Percentiles rank a stretch among this genome's conserved stretches.
Conservation (phyloP, 2,797 vertebrate genomes). For the Amblyraja radiata region DNA sequence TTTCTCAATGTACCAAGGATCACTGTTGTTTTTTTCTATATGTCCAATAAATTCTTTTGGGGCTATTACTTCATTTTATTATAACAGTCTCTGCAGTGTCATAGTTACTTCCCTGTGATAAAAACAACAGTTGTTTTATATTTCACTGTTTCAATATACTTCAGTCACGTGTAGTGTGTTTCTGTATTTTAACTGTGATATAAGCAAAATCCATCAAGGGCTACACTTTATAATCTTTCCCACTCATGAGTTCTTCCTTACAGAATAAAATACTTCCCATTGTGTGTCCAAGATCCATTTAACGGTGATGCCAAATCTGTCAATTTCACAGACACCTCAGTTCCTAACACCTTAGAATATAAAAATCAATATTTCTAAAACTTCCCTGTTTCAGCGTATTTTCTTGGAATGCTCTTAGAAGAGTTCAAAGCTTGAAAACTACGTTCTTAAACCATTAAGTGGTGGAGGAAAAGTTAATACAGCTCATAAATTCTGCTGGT, state of each 20-base stretch:
- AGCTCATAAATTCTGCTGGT: constrained; percentile 71
- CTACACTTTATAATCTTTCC: not conserved
- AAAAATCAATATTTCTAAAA: constrained; percentile 32
- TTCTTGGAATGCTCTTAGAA: constrained; percentile 25
- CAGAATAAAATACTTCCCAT: not conserved
- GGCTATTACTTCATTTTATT: not conserved
- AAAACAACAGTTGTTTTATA: not conserved
- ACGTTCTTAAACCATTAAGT: constrained; percentile 37
- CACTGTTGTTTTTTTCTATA: not conserved
- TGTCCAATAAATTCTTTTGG: not conserved
- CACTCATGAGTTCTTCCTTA: not conserved
- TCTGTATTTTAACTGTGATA: not conserved
- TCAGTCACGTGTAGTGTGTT: not conserved
- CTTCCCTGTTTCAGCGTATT: constrained; percentile 14
- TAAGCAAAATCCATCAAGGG: not conserved
- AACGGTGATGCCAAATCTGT: not conserved
- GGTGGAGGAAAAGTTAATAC: constrained; percentile 58
- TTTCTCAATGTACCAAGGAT: not conserved
- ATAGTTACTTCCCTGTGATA: not conserved
- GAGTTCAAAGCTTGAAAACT: constrained; percentile 35
- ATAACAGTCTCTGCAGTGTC: not conserved
- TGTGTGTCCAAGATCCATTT: not conserved
- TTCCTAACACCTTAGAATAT: not conserved
- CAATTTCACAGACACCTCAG: not conserved
- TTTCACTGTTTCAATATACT: not conserved